A percentile compares a stretch with the other conserved stretches of the same genome.
Conservation (phyloP, 2,888 invertebrate species). For the Odontocerum albicorne region DNA sequence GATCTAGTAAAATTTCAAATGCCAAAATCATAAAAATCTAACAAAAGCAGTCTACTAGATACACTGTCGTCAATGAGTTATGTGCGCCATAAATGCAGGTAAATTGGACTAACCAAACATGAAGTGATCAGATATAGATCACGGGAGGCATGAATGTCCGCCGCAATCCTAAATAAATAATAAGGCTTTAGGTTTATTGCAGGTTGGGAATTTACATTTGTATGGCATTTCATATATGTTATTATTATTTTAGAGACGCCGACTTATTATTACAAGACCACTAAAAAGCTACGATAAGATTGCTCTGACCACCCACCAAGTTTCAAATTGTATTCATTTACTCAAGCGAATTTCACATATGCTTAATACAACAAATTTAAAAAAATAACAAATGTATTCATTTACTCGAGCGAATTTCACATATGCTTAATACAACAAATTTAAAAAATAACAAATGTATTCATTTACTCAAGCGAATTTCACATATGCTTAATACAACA, state of each 20-base stretch:
- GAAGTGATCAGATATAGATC: slow-evolving; percentile 4
- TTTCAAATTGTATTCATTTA: no score
- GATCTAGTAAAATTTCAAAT: no score
- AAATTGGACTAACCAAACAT: slow-evolving; percentile 11
- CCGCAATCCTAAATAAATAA: slow-evolving; percentile 23
- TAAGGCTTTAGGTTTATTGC: slow-evolving; percentile 23
- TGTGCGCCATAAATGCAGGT: slow-evolving; percentile 17
- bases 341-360: no score
- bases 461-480: no score
- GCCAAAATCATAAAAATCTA: no score
- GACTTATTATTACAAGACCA: slow-evolving; percentile 26
- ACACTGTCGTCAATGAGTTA: neutral
- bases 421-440: no score
- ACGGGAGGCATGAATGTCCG: neutral
- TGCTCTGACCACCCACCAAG: slow-evolving; percentile 26
- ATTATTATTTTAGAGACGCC: slow-evolving; percentile 4
- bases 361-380: no score
- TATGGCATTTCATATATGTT: slow-evolving; percentile 22
- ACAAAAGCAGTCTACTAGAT: no score
- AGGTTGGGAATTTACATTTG: slow-evolving; percentile 13
- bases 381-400: no score
- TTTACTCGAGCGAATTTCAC: no score
- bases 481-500: no score
- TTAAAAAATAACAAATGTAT: no score
- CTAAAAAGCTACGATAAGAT: slow-evolving; percentile 27